Percentiles rank a stretch among this genome's conserved stretches.
phyloP scores from a whole-genome alignment of 2,797 vertebrate genomes.

The Trichosurus vulpecula region DNA sequence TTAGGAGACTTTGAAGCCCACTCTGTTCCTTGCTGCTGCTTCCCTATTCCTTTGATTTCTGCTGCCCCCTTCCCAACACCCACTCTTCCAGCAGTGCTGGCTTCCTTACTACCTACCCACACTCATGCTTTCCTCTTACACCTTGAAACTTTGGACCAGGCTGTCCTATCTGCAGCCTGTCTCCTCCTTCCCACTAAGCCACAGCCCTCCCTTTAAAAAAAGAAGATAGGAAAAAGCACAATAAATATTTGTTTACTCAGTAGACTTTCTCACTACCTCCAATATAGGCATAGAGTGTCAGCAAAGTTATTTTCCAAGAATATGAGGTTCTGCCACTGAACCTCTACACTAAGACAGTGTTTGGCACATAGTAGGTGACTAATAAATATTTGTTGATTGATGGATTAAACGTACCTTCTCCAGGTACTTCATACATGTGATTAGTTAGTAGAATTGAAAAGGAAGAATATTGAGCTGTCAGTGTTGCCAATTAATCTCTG shows the following conservation, averaged over 20 bases:
- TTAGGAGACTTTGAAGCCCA: slow-evolving; percentile 59
- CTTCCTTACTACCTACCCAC: slow-evolving; percentile 45
- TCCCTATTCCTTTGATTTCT: slow-evolving; percentile 4
- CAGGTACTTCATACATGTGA: neutral
- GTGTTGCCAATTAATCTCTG: neutral
- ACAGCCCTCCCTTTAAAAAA: slow-evolving; percentile 62
- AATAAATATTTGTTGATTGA: neutral
- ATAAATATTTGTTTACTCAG: neutral
- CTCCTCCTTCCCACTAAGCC: slow-evolving; percentile 68
- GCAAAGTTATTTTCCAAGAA: neutral
- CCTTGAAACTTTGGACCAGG: slow-evolving; percentile 20
- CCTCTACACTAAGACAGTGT: neutral
- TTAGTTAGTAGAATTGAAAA: neutral
- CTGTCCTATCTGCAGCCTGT: slow-evolving; percentile 55
- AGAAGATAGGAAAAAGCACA: neutral
- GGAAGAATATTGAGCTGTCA: neutral
- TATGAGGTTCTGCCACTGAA: neutral
- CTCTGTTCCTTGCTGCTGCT: slow-evolving; percentile 51
- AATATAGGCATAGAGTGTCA: neutral
- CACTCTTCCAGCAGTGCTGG: slow-evolving; percentile 38
- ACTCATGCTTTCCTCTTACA: slow-evolving; percentile 67
- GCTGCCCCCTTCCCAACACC: slow-evolving; percentile 25
- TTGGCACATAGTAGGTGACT: neutral
- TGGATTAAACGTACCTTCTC: neutral
- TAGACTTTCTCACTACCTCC: neutral